Evolutionary conservation across 2,113 vertebrate species (phyloP).

Genomic region (Pipa parva): DNA sequence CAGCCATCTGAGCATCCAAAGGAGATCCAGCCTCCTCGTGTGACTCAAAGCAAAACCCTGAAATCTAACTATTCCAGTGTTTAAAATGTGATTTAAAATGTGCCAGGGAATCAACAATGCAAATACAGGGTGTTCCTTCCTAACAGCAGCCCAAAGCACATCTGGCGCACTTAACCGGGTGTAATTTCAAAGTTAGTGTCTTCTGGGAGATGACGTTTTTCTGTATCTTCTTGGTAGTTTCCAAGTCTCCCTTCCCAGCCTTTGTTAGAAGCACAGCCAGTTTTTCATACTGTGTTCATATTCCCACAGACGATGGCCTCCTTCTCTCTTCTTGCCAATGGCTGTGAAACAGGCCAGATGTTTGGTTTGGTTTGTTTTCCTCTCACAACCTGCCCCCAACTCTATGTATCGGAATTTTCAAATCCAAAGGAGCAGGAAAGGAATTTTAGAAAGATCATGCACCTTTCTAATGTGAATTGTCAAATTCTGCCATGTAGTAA

Average conservation of each 20-base stretch:
- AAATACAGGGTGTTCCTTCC: background rate
- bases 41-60: too few relatives aligned
- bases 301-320: constrained; percentile 22
- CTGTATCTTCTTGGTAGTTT: constrained; percentile 8
- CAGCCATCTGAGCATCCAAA: too few relatives aligned
- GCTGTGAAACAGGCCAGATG: constrained; percentile 18
- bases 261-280: constrained; percentile 12
- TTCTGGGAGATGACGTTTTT: background rate
- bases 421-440: too few relatives aligned
- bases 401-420: too few relatives aligned
- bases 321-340: constrained; percentile 21
- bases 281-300: constrained; percentile 3
- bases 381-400: too few relatives aligned
- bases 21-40: too few relatives aligned
- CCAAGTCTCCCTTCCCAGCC: constrained; percentile 11
- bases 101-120: too few relatives aligned
- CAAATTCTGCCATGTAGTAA: too few relatives aligned
- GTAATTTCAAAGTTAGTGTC: constrained; percentile 12
- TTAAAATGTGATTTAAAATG: too few relatives aligned
- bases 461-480: too few relatives aligned
- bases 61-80: too few relatives aligned
- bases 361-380: constrained; percentile 10
- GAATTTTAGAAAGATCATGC: too few relatives aligned
- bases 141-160: constrained; percentile 1
- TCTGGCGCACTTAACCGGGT: constrained; percentile 21